Percentiles rank a stretch among this genome's conserved stretches.
phyloP scores from a whole-genome alignment of 2,888 invertebrate genomes.

The Orchesella flavescens region DNA sequence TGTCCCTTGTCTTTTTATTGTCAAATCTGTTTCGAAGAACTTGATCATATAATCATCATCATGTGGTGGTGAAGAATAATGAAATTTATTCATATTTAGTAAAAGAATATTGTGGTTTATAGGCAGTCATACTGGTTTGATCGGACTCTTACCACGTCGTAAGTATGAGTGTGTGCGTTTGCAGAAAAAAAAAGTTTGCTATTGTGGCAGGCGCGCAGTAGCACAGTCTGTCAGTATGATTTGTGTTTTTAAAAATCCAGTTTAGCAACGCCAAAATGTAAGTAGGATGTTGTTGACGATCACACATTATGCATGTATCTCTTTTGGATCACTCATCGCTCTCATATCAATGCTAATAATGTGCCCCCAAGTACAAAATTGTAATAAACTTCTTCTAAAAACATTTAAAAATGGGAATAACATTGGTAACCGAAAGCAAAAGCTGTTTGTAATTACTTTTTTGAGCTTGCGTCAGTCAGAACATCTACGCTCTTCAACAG shows the following conservation, averaged over 20 bases:
- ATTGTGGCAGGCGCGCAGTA: conserved; percentile 49
- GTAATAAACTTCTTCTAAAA: neutral
- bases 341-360: neutral
- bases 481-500: too few relatives aligned
- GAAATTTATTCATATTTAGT: neutral
- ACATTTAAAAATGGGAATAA: neutral
- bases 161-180: neutral
- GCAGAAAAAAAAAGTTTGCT: conserved; percentile 3
- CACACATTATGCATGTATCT: conserved; percentile 3
- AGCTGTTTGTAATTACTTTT: neutral
- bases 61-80: conserved; percentile 10
- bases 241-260: conserved; percentile 52
- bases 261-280: conserved; percentile 24
- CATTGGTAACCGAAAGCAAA: conserved; percentile 11
- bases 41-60: too few relatives aligned
- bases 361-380: neutral
- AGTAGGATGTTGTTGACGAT: conserved; percentile 32
- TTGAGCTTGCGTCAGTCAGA: too few relatives aligned
- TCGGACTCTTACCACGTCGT: neutral
- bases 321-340: conserved; percentile 25
- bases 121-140: conserved; percentile 7
- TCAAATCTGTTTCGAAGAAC: conserved; percentile 36
- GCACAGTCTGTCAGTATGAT: conserved; percentile 29
- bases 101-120: neutral
- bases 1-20: conserved; percentile 20